These are phyloP conservation scores for Eupeodes latifasciatus DNA, from an alignment of 2,888 invertebrate genomes.

Conservation along the genomic window DNA sequence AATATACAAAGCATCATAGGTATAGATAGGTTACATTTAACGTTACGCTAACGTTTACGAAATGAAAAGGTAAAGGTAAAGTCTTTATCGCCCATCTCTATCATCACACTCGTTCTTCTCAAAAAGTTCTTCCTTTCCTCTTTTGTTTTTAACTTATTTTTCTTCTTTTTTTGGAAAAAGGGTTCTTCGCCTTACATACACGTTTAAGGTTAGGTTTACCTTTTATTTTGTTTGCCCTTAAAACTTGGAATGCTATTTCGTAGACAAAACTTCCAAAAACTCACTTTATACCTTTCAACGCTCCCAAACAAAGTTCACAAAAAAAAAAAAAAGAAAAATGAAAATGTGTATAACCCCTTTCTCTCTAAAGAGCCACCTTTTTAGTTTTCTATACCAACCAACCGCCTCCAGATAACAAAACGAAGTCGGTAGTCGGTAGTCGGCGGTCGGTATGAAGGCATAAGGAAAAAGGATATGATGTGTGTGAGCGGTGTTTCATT, in stretches of 20 bases:
- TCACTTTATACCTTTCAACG: slow-evolving; percentile 74
- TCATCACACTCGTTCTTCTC: slow-evolving; percentile 13
- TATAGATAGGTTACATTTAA: no score
- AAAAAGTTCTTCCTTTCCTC: slow-evolving; percentile 24
- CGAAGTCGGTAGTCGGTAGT: neutral
- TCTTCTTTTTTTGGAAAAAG: slow-evolving; percentile 24
- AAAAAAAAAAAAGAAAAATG: slow-evolving; percentile 11
- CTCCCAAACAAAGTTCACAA: slow-evolving; percentile 71
- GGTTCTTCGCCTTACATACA: slow-evolving; percentile 35
- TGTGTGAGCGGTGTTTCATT: slow-evolving; percentile 54
- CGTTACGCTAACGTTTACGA: neutral
- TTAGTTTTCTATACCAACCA: slow-evolving; percentile 8
- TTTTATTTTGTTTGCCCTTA: slow-evolving; percentile 28
- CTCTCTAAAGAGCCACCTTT: slow-evolving; percentile 17
- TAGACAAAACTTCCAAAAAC: slow-evolving; percentile 76
- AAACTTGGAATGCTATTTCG: slow-evolving; percentile 71
- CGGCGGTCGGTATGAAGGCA: neutral
- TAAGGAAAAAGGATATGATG: slow-evolving; percentile 48
- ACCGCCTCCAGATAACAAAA: slow-evolving; percentile 39
- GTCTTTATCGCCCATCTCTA: slow-evolving; percentile 17
- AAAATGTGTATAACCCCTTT: slow-evolving; percentile 3
- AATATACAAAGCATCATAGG: neutral
- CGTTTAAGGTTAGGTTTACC: slow-evolving; percentile 25
- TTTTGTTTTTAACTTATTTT: neutral
- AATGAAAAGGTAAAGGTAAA: slow-evolving; percentile 37